Percentiles rank a stretch among this genome's conserved stretches.
Evolutionary conservation across 2,113 vertebrate species (phyloP).

Genomic region (Salminus brasiliensis): DNA sequence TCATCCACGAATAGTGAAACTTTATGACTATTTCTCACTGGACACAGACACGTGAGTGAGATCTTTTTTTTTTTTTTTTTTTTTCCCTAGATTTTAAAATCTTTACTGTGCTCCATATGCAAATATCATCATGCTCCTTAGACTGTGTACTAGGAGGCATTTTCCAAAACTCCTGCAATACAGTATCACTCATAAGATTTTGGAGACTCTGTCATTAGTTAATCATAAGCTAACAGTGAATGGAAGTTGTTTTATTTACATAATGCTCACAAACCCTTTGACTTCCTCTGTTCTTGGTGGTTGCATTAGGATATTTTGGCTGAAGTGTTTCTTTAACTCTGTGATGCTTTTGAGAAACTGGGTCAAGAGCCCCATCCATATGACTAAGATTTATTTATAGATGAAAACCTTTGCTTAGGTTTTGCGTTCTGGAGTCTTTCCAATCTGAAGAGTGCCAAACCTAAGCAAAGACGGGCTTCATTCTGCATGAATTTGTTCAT

Average conservation of each 20-base stretch:
- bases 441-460: background rate
- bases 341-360: background rate
- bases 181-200: background rate
- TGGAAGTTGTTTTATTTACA: background rate
- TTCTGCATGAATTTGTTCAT: too few species aligned
- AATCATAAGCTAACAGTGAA: background rate
- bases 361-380: background rate
- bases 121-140: background rate
- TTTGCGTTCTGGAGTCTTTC: background rate
- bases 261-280: too few species aligned
- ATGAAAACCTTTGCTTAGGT: background rate
- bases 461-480: too few species aligned
- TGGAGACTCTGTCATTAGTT: too few species aligned
- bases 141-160: background rate
- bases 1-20: constrained; percentile 98
- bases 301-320: background rate
- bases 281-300: too few species aligned
- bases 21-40: constrained; percentile 99
- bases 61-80: too few species aligned
- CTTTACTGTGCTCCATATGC: background rate
- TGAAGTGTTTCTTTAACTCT: background rate
- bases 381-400: background rate
- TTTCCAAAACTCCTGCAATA: background rate
- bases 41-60: constrained; percentile 99
- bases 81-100: too few species aligned